Evolutionary conservation across 2,888 invertebrate species (phyloP).

Genomic region (Clepsis dumicolana): DNA sequence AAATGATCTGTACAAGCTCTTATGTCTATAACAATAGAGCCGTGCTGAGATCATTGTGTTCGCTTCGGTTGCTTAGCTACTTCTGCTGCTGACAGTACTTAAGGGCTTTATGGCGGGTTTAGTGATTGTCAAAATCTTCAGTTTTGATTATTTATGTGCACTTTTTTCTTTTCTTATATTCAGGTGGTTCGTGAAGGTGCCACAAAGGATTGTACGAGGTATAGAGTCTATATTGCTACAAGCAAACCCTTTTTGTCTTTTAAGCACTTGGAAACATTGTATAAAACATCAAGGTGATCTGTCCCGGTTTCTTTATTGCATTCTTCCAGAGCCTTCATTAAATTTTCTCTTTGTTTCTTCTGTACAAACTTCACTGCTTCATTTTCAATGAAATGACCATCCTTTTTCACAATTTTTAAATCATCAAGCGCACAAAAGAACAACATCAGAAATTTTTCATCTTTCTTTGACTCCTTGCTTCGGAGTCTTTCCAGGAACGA

Average conservation of each 20-base stretch:
- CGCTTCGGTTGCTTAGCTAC: no score
- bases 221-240: slow-evolving; percentile 18
- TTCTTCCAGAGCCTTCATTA: slow-evolving; percentile 54
- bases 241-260: slow-evolving; percentile 23
- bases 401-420: slow-evolving; percentile 46
- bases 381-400: slow-evolving; percentile 58
- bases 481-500: slow-evolving; percentile 13
- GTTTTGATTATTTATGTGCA: no score
- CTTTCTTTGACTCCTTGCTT: slow-evolving; percentile 44
- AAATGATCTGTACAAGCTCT: no score
- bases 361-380: slow-evolving; percentile 57
- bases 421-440: slow-evolving; percentile 59
- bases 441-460: slow-evolving; percentile 56
- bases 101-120: no score
- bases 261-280: slow-evolving; percentile 57
- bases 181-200: no score
- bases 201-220: no score
- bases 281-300: slow-evolving; percentile 57
- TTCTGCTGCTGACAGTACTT: no score
- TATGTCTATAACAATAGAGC: no score
- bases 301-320: slow-evolving; percentile 57
- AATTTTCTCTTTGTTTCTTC: slow-evolving; percentile 51
- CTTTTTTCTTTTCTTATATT: no score
- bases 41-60: no score
- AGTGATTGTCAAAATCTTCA: no score